Base-by-base conservation (phyloP, 2,888 invertebrate species). In the Coenonympha arcania region DNA sequence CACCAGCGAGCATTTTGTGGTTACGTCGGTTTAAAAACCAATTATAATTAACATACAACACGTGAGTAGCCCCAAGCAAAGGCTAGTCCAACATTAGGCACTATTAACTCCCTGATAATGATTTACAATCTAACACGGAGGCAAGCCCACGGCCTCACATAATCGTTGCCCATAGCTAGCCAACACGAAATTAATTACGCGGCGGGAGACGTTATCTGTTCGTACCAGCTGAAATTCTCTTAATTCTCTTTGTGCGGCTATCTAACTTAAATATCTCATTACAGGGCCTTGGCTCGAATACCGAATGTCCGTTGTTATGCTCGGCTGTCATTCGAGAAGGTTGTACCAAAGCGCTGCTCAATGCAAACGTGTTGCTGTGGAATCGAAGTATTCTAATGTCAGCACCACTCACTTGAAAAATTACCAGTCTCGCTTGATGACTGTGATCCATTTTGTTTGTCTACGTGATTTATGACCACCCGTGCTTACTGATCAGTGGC, bases 231-330 rank as follows among this genome's bases (percentile, higher is more conserved):
- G 67, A 71, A 73, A 77, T 78, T 75, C 74, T 77, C 71, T 76
- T 79, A 75, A 77, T 77, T 78, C 68, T 68, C 68, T 68, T 69
- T 69, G 67, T 60, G 61, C 65, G 62, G 68, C 68, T 79, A 85
- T 83, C 83, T 76, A 68, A 75, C 68, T 64, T 68, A 75, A 76
- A 78, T 83, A 83, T 84, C 83, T 82, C 69, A 78, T 83, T 82
- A 77, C 80, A 70, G 75, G 73, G 80, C 85, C 85, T 85, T 85
- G 85, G 82, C 83, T 85, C 61, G 78, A 82, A 85, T 84, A 81
- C 83, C 80, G 71, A 69, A 74, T 76, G 81, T 77, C 76, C 72
- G 84, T 80, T 79, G 79, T 83, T 85, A 75, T 77, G 68, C 74
- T 68, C 68, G 65, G 73, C 83, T 84, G 85, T 84, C 83, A 82